Evolutionary conservation across 2,888 invertebrate genomes (phyloP).

Genomic region (Phrixothrix hirtus): DNA sequence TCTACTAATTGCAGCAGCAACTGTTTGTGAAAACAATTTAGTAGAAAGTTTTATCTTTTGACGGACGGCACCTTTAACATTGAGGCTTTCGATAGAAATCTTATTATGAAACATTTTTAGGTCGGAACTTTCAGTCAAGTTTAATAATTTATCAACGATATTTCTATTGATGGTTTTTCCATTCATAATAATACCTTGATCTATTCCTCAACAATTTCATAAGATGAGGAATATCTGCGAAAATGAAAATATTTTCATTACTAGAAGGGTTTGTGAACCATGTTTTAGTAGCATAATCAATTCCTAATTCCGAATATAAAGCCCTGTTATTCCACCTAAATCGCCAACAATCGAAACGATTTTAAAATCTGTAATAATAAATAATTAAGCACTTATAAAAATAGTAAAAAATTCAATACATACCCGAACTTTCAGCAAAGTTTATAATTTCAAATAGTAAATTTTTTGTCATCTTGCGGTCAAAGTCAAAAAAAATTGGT

Average conservation of each 20-base stretch:
- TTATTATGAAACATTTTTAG: conserved; percentile 4
- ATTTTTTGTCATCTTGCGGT: conserved; percentile 4
- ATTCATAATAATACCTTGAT: neutral
- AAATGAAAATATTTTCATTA: conserved; percentile 6
- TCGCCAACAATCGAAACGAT: conserved; percentile 5
- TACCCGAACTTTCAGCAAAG: conserved; percentile 3
- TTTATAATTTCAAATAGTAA: conserved; percentile 2
- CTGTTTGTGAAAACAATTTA: conserved; percentile 37
- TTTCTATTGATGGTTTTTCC: conserved; percentile 1
- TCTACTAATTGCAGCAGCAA: conserved; percentile 30
- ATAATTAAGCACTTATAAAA: neutral
- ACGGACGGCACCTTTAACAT: conserved; percentile 1
- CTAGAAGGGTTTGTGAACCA: conserved; percentile 8
- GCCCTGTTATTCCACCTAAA: conserved; percentile 1
- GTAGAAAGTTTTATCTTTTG: conserved; percentile 34
- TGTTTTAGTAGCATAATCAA: conserved; percentile 2
- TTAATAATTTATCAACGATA: neutral
- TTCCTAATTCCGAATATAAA: neutral
- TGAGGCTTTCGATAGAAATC: neutral
- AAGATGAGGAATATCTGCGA: conserved; percentile 8
- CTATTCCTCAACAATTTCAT: conserved; percentile 8
- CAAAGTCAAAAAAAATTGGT: conserved; percentile 4
- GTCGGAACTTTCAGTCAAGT: conserved; percentile 1
- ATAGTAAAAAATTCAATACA: neutral
- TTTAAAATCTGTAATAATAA: conserved; percentile 5